Base-by-base conservation (phyloP, 2,113 vertebrate genomes). In the Calyptommatus sinebrachiatus region DNA sequence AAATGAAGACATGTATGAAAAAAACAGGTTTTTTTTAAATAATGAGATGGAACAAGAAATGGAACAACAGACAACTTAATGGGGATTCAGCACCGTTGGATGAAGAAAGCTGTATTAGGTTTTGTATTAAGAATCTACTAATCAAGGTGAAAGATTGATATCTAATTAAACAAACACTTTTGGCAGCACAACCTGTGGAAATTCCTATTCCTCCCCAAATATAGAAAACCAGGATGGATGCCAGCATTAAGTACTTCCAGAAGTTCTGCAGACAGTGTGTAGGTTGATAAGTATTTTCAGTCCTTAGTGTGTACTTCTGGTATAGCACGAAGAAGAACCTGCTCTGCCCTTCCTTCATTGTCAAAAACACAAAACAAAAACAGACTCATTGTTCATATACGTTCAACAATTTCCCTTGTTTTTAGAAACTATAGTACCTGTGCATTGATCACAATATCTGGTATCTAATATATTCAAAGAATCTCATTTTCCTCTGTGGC, bases 201-300 rank as follows among this genome's bases (percentile, higher is more conserved):
- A 41, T 41, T 41, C 35, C 35, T 41, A 90, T 88, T 90, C 88
- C 80, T 89, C 77, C 65, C 86, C 74, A 35, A 26, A 69, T 20
- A 65, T n/a, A 62, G 29, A 74, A 46, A 90, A 70, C 79, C 71
- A 86, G 31, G 70, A 65, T 75, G 61, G 61, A 71, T 82, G 87
- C 85, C 86, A 90, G 61, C 71, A 80, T 73, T 73, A 92, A 92
- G 73, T 12, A 81, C 81, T 93, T 90, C 90, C 88, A 91, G 90
- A 91, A 88, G 24, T 73, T 41, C 60, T 88, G 85, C 79, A 70
- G 83, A 78, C 88, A 90, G 28, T 63, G 35, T 31, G 71, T 71
- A 78, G 35, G 77, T 73, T 76, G 53, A 78, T 81, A 81, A 73
- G 50, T 50, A 53, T 35, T 88, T 89, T 86, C 83, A 79, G 45